These are phyloP conservation scores for Hypomesus transpacificus DNA, from an alignment of 2,113 vertebrate species.

Conservation along the genomic window DNA sequence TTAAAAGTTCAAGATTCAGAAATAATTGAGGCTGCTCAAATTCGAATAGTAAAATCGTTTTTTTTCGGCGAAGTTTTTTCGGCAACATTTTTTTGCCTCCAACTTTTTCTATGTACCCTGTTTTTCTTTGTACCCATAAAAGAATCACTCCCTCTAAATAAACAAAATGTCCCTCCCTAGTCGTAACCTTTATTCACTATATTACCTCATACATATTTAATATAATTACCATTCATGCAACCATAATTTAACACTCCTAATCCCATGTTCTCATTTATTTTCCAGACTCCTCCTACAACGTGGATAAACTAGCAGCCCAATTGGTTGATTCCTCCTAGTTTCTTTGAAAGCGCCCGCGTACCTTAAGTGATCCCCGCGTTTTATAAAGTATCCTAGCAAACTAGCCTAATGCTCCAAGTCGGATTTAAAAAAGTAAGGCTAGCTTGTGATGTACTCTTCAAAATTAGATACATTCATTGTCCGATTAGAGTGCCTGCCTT, in stretches of 20 bases:
- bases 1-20: too few relatives aligned
- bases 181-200: too few relatives aligned
- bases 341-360: background rate
- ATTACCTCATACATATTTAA: background rate
- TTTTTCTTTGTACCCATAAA: too few relatives aligned
- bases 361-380: background rate
- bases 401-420: background rate
- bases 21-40: too few relatives aligned
- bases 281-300: slow-evolving; percentile 6
- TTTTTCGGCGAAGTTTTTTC: too few relatives aligned
- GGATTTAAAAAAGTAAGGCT: slow-evolving; percentile 12
- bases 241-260: background rate
- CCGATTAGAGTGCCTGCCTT: background rate
- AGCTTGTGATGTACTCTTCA: background rate
- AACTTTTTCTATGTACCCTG: too few relatives aligned
- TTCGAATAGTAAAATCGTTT: too few relatives aligned
- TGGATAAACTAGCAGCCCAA: background rate
- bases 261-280: slow-evolving; percentile 4
- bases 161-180: too few relatives aligned
- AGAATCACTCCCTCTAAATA: too few relatives aligned
- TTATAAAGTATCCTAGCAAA: background rate
- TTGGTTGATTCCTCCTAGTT: background rate
- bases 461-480: too few relatives aligned
- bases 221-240: background rate
- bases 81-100: too few relatives aligned